Base-by-base conservation (phyloP, 2,888 invertebrate species). In the Rhagophthalmus giganteus region DNA sequence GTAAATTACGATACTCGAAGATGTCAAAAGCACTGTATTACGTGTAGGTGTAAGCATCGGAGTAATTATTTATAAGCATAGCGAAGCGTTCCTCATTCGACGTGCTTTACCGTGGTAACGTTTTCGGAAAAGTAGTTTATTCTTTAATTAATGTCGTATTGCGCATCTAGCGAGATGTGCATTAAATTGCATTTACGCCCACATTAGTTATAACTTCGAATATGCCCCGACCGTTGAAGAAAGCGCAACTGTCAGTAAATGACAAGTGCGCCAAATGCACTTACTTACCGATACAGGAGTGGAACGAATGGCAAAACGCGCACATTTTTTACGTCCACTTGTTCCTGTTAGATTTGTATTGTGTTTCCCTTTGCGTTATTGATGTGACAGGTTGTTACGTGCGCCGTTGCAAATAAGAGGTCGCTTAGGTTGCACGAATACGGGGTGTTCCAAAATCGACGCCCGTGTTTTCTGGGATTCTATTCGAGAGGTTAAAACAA, bases 281-380 rank as follows among this genome's bases (percentile, higher is more conserved):
- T 28, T 35, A 37, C 37, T 50, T 51, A 51, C 45, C 33, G 40
- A 34, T 46, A 34, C 51, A 35, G 51, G 45, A 51, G 51, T 51
- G 51, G 45, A 45, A 51, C 51, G 45, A 50, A 50, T 50, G 27
- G 30, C 10, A 40, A 40, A 41, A 14, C 6, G 34, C 8, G 12
- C 11, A 13, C 30, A 30, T 4, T 12, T 30, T 30, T n/a, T n/a
- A n/a, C n/a, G n/a, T n/a, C n/a, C n/a, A 30, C 13, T 30, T 11
- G 10, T 11, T 30, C 13, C 30, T 30, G 13, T 30, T 13, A 30
- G 11, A 30, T 11, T n/a, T 27, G 34, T 13, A 32, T 11, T 34
- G 10, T 24, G 20, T 11, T 34, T 34, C n/a, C n/a, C n/a, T n/a
- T n/a, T n/a, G n/a, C n/a, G n/a, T n/a, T n/a, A n/a, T n/a, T n/a